Percentiles rank a stretch among this genome's conserved stretches.
phyloP scores from a whole-genome alignment of 1,140 invertebrate genomes.

The Belonocnema kinseyi region DNA sequence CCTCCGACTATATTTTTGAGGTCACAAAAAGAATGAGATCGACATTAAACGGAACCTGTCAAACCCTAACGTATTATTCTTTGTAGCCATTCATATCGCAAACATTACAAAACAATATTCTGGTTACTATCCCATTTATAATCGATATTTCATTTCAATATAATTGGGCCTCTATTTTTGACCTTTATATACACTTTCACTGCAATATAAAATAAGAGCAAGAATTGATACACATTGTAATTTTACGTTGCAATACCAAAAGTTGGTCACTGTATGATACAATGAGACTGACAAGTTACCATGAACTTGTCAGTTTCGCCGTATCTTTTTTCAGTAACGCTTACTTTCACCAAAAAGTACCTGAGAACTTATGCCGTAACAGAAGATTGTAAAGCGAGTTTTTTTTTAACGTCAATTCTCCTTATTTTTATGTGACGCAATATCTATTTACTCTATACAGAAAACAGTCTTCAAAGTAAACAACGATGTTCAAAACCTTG shows the following conservation, averaged over 20 bases:
- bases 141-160: constrained; percentile 1
- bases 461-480: too few relatives aligned
- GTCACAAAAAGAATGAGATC: not conserved
- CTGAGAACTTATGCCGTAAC: constrained; percentile 23
- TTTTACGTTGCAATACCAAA: not conserved
- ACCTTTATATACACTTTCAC: constrained; percentile 16
- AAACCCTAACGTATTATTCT: not conserved
- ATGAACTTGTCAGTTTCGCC: constrained; percentile 14
- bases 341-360: constrained; percentile 37
- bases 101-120: not conserved
- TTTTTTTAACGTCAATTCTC: too few relatives aligned
- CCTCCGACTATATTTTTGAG: not conserved
- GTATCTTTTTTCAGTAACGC: not conserved
- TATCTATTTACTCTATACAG: too few relatives aligned
- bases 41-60: not conserved
- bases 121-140: not conserved
- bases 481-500: too few relatives aligned
- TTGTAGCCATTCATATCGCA: not conserved
- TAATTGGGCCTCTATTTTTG: not conserved
- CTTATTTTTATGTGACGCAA: too few relatives aligned
- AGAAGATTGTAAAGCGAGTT: not conserved
- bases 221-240: not conserved
- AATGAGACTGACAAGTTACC: constrained; percentile 9
- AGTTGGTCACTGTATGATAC: not conserved
- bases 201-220: constrained; percentile 12